Conservation (phyloP, 2,113 vertebrate genomes). For the Notiomystis cincta region DNA sequence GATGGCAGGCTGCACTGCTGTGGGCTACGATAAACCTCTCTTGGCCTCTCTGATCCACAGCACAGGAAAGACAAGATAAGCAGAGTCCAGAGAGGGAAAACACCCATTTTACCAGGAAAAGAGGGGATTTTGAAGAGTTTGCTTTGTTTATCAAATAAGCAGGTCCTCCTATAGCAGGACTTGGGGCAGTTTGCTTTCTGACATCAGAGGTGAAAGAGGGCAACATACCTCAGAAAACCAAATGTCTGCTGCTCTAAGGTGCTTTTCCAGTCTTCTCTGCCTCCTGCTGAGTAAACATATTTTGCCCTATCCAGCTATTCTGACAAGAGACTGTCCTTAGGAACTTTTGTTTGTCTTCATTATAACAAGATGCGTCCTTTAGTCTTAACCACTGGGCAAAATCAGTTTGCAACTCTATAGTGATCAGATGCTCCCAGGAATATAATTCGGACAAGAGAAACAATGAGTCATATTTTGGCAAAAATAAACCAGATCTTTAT, state of each 20-base stretch:
- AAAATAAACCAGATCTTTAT: background rate
- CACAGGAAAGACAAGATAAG: background rate
- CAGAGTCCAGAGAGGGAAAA: background rate
- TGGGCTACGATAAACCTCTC: background rate
- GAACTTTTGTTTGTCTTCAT: background rate
- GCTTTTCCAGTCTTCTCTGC: background rate
- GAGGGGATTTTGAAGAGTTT: background rate
- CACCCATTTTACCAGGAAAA: background rate
- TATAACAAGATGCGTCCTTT: background rate
- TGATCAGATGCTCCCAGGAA: background rate
- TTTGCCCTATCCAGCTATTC: background rate
- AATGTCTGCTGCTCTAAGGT: background rate
- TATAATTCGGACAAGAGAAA: background rate
- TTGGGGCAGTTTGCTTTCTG: background rate
- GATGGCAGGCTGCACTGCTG: background rate
- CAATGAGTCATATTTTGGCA: background rate
- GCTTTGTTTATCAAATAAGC: background rate
- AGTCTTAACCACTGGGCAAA: background rate
- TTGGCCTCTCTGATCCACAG: background rate
- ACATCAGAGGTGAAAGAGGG: background rate
- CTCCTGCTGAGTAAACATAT: background rate
- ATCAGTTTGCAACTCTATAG: background rate
- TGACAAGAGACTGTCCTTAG: background rate
- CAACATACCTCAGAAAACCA: background rate
- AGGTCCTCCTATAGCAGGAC: background rate